These are phyloP conservation scores for Neuroterus valhalla DNA, from an alignment of 1,140 invertebrate species.

Conservation along the genomic window DNA sequence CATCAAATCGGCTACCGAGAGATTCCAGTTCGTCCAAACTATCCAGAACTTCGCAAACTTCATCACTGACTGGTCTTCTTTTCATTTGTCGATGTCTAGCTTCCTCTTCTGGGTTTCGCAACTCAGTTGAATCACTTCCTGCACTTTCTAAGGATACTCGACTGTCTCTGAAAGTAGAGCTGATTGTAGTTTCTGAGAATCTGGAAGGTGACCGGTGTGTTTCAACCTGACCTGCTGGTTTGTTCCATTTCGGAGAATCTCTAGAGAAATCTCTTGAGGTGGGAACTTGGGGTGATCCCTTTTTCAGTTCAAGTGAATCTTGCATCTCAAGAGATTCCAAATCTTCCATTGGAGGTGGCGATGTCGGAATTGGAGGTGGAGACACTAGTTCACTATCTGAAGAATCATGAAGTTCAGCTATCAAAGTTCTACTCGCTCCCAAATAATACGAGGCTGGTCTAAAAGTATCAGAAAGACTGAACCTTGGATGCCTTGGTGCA, in stretches of 20 bases:
- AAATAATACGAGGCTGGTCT: constrained; percentile 90
- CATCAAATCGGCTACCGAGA: constrained; percentile 77
- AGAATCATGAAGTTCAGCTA: constrained; percentile 84
- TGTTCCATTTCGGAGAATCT: constrained; percentile 64
- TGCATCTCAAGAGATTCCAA: constrained; percentile 74
- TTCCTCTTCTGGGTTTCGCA: constrained; percentile 77
- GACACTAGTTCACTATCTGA: constrained; percentile 88
- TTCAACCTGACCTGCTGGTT: constrained; percentile 60
- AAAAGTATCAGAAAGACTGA: constrained; percentile 90
- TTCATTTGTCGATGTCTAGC: constrained; percentile 77
- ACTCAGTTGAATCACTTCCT: constrained; percentile 73
- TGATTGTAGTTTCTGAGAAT: constrained; percentile 60
- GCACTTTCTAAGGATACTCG: constrained; percentile 65
- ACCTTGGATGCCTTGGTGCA: constrained; percentile 81
- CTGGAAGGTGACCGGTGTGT: constrained; percentile 56
- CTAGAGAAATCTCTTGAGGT: constrained; percentile 46
- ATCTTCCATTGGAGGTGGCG: constrained; percentile 83
- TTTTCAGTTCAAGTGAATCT: constrained; percentile 63
- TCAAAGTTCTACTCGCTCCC: constrained; percentile 77
- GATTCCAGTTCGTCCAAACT: constrained; percentile 78
- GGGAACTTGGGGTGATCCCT: constrained; percentile 55
- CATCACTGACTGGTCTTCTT: constrained; percentile 82
- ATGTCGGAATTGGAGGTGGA: constrained; percentile 87
- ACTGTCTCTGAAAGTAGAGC: constrained; percentile 64
- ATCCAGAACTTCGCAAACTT: constrained; percentile 72